phyloP scores from a whole-genome alignment of 2,113 vertebrate species.

The Pristiophorus japonicus region DNA sequence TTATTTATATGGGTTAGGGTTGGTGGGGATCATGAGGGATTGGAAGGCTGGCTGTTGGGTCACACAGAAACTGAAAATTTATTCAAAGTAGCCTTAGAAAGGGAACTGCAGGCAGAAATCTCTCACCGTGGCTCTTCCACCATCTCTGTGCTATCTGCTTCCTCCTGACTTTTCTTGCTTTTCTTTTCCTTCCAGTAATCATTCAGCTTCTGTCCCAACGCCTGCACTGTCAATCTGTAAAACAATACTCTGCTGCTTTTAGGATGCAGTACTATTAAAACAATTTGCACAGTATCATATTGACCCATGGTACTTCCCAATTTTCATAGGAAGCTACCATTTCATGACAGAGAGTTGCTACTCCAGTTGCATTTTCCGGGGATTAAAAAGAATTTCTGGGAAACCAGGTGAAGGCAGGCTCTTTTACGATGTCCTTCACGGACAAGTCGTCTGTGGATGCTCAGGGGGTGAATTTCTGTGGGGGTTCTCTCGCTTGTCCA shows the following conservation, averaged over 20 bases:
- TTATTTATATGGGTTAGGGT: background rate
- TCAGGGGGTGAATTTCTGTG: background rate
- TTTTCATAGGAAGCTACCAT: background rate
- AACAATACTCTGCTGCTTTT: slow-evolving; percentile 4
- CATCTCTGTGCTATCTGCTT: slow-evolving; percentile 26
- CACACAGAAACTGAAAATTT: background rate
- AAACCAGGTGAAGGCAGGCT: background rate
- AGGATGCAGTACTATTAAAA: background rate
- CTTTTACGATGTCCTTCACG: background rate
- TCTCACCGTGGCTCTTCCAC: slow-evolving; percentile 28
- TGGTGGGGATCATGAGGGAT: background rate
- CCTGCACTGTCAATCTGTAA: slow-evolving; percentile 56
- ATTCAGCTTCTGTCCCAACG: slow-evolving; percentile 69
- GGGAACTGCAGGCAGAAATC: background rate
- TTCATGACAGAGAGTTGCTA: background rate
- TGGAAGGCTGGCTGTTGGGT: background rate
- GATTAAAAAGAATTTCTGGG: background rate
- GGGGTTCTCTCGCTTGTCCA: background rate
- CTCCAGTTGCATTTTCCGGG: background rate
- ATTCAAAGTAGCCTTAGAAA: background rate
- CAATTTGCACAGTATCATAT: too few species aligned
- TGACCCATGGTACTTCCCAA: background rate
- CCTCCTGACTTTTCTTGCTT: slow-evolving; percentile 54
- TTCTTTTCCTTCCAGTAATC: slow-evolving; percentile 67
- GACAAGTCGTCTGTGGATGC: background rate